phyloP scores from a whole-genome alignment of 2,113 vertebrate species.

The Paedocypris sp. region DNA sequence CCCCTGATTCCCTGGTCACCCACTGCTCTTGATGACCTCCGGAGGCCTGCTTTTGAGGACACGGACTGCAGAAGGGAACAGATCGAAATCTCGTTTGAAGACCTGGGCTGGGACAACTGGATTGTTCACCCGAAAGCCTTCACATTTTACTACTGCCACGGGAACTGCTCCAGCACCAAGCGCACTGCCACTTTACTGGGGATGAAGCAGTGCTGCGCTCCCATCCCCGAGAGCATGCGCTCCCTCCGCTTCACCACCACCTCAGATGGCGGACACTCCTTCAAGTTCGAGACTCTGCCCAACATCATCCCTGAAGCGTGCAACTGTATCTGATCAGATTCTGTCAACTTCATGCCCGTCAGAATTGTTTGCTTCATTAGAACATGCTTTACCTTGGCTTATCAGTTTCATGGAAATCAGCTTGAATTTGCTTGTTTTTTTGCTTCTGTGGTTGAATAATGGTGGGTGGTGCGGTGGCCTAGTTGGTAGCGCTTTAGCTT shows the following conservation, averaged over 20 bases:
- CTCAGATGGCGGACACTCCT: slow-evolving; percentile 80
- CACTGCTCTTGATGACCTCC: slow-evolving; percentile 60
- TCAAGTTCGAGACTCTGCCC: slow-evolving; percentile 79
- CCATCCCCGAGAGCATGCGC: slow-evolving; percentile 75
- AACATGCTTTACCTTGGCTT: no score
- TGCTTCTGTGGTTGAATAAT: no score
- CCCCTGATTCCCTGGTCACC: slow-evolving; percentile 70
- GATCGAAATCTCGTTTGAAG: slow-evolving; percentile 80
- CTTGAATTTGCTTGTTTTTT: no score
- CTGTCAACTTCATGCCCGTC: no score
- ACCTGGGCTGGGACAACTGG: slow-evolving; percentile 89
- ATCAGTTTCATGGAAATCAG: no score
- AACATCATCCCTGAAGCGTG: slow-evolving; percentile 85
- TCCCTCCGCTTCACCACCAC: slow-evolving; percentile 79
- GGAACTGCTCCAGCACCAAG: slow-evolving; percentile 63
- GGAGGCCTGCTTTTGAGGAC: slow-evolving; percentile 58
- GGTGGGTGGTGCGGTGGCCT: no score
- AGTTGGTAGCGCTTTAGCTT: no score
- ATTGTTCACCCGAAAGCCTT: slow-evolving; percentile 78
- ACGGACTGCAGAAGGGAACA: slow-evolving; percentile 66
- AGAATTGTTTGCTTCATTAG: no score
- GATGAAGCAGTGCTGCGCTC: slow-evolving; percentile 75
- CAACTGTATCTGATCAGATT: slow-evolving; percentile 65
- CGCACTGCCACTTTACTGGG: slow-evolving; percentile 57
- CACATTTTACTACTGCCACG: slow-evolving; percentile 81